Evolutionary conservation across 2,888 invertebrate species (phyloP).

Genomic region (Rhingia campestris): DNA sequence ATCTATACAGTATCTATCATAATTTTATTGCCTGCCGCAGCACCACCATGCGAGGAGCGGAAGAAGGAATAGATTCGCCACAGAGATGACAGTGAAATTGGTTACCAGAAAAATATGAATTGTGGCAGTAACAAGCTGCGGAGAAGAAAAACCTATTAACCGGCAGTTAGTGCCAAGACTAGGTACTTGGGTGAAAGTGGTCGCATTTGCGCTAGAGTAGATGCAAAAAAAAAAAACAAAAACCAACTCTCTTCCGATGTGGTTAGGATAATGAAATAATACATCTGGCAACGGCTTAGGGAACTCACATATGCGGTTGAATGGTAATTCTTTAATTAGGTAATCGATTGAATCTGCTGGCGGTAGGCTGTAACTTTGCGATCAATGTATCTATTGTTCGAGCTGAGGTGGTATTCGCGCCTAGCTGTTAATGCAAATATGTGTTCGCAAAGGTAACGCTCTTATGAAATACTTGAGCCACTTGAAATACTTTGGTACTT

Average conservation of each 20-base stretch:
- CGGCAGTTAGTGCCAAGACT: constrained; percentile 29
- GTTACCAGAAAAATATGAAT: constrained; percentile 57
- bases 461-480: no score
- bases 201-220: constrained; percentile 23
- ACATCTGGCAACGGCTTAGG: neutral
- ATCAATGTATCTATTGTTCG: neutral
- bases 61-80: constrained; percentile 31
- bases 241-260: constrained; percentile 53
- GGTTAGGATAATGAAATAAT: constrained; percentile 35
- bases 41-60: neutral
- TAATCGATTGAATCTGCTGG: neutral
- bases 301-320: constrained; percentile 1
- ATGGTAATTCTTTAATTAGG: neutral
- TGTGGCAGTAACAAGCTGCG: constrained; percentile 54
- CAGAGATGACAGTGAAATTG: constrained; percentile 63
- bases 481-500: no score
- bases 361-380: neutral
- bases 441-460: no score
- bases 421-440: neutral
- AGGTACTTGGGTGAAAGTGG: constrained; percentile 61
- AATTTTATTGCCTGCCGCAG: neutral
- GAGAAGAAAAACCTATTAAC: constrained; percentile 42
- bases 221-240: neutral
- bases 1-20: constrained; percentile 30
- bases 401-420: neutral